A percentile compares a stretch with the other conserved stretches of the same genome.
These are phyloP conservation scores for Drosophila persimilis DNA, from an alignment of 1,140 invertebrate genomes.

Conservation along the genomic window DNA sequence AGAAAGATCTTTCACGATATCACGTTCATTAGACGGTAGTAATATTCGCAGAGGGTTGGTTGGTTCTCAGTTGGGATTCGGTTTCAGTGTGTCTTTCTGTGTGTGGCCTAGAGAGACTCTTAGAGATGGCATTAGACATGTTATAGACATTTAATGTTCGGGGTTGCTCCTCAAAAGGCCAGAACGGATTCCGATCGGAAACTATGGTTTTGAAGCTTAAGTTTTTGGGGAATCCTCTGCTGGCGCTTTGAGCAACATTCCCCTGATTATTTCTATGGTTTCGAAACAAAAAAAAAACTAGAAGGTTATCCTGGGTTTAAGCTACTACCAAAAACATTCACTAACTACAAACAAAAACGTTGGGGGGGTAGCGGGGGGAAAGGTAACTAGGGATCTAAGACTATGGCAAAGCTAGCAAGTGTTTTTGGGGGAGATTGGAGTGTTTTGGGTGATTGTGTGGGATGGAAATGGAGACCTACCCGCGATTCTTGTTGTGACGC, in stretches of 20 bases:
- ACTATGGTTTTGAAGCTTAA: no score
- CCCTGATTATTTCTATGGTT: constrained; percentile 1
- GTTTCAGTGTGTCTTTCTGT: constrained; percentile 30
- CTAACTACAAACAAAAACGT: constrained; percentile 61
- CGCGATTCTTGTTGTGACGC: constrained; percentile 83
- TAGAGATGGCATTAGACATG: constrained; percentile 50
- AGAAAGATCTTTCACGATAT: constrained; percentile 62
- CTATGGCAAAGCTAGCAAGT: neutral
- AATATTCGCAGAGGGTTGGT: constrained; percentile 8
- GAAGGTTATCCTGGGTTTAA: constrained; percentile 1
- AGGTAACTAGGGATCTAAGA: constrained; percentile 1
- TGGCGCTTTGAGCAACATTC: constrained; percentile 13
- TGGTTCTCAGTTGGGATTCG: constrained; percentile 26
- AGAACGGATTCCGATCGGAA: no score
- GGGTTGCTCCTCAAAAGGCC: neutral
- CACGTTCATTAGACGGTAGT: constrained; percentile 23
- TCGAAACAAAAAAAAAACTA: no score
- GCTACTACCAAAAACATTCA: constrained; percentile 30
- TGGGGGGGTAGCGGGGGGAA: neutral
- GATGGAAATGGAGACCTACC: constrained; percentile 49
- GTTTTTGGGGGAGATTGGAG: constrained; percentile 5
- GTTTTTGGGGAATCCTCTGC: no score
- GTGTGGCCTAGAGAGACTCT: constrained; percentile 61
- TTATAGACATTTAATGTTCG: constrained; percentile 2
- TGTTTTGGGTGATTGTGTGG: neutral